phyloP scores from a whole-genome alignment of 2,113 vertebrate genomes.

The Leuciscus idus region DNA sequence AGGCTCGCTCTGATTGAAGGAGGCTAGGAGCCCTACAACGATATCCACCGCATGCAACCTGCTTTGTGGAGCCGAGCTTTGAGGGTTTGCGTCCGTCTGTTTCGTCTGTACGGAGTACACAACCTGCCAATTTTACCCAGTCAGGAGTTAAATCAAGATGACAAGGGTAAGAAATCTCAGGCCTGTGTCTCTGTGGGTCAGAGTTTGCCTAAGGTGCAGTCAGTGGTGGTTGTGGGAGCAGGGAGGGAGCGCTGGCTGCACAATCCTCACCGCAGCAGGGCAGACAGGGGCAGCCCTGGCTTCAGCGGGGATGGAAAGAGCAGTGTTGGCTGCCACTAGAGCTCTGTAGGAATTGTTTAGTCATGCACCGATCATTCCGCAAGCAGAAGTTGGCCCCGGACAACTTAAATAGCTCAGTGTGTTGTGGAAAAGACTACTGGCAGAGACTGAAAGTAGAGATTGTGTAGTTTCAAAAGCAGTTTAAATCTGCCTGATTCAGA shows the following conservation, averaged over 20 bases:
- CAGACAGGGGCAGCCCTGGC: slow-evolving; percentile 17
- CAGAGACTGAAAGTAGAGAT: slow-evolving; percentile 35
- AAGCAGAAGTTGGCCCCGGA: slow-evolving; percentile 21
- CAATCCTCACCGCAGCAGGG: neutral
- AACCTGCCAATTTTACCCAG: slow-evolving; percentile 8
- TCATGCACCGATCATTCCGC: slow-evolving; percentile 28
- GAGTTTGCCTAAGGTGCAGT: slow-evolving; percentile 32
- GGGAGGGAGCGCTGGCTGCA: slow-evolving; percentile 10
- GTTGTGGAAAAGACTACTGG: slow-evolving; percentile 44
- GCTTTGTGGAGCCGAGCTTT: neutral
- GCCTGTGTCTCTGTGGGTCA: slow-evolving; percentile 23
- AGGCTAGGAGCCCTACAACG: neutral
- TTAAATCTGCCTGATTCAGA: slow-evolving; percentile 17
- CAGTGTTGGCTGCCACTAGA: slow-evolving; percentile 5
- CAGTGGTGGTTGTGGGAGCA: slow-evolving; percentile 23
- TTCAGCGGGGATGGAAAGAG: slow-evolving; percentile 28
- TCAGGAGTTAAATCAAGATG: slow-evolving; percentile 39
- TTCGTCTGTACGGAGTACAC: neutral
- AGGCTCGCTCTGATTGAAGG: neutral
- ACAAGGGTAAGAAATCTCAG: slow-evolving; percentile 37
- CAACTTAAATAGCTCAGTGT: slow-evolving; percentile 52
- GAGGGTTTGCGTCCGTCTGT: neutral
- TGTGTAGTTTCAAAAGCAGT: slow-evolving; percentile 40
- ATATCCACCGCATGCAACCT: slow-evolving; percentile 1
- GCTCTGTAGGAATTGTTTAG: slow-evolving; percentile 48